Evolutionary conservation across 2,113 vertebrate genomes (phyloP).

Genomic region (Sebastes fasciatus): DNA sequence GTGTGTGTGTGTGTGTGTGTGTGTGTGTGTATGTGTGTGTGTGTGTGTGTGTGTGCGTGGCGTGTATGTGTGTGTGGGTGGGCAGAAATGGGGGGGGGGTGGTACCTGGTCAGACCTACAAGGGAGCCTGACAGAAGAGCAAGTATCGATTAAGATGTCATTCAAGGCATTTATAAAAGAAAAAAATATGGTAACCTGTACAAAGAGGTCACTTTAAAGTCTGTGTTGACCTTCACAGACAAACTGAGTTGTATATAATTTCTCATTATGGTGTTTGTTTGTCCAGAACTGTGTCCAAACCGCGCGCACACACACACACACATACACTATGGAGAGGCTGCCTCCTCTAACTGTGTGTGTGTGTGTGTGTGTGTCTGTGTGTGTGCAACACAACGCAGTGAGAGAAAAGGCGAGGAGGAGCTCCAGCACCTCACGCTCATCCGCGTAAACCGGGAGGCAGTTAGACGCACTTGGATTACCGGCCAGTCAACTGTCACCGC

Average conservation of each 20-base stretch:
- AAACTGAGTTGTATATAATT: neutral
- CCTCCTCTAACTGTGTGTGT: no score
- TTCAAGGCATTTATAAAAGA: neutral
- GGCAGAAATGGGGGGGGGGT: no score
- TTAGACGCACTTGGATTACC: constrained; percentile 80
- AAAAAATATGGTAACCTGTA: neutral
- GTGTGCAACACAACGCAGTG: constrained; percentile 41
- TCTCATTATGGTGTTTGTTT: neutral
- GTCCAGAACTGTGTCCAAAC: constrained; percentile 15
- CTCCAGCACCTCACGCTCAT: constrained; percentile 58
- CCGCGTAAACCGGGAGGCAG: constrained; percentile 63
- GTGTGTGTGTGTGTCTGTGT: constrained; percentile 1
- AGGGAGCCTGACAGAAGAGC: no score
- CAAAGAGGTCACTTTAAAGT: neutral
- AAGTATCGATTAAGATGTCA: no score
- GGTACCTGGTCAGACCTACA: no score
- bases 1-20: no score
- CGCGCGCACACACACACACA: constrained; percentile 3
- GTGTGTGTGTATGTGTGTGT: no score
- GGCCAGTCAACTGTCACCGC: constrained; percentile 72
- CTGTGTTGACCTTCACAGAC: neutral
- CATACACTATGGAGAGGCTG: no score
- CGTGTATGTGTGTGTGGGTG: no score
- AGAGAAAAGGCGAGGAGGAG: constrained; percentile 78
- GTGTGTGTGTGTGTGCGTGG: no score